A percentile compares a stretch with the other conserved stretches of the same genome.
These are phyloP conservation scores for Pterostichus madidus DNA, from an alignment of 2,888 invertebrate species.

Conservation along the genomic window DNA sequence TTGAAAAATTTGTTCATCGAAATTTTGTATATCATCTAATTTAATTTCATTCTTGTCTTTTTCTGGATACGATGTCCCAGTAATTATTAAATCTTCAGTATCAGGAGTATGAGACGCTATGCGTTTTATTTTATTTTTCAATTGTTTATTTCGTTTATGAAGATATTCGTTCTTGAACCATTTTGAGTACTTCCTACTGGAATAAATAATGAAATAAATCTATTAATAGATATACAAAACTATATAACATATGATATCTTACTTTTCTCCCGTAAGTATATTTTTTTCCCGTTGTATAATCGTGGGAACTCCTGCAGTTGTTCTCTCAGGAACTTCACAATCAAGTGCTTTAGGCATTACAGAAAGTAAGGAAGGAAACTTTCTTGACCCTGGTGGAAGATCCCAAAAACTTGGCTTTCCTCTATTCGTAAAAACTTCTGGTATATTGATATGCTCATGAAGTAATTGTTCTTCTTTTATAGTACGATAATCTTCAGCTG, in stretches of 20 bases:
- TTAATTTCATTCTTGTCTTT: slow-evolving; percentile 25
- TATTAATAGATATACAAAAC: slow-evolving; percentile 19
- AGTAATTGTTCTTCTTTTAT: slow-evolving; percentile 72
- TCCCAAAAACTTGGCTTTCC: slow-evolving; percentile 75
- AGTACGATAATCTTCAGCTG: slow-evolving; percentile 70
- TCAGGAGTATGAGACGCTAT: slow-evolving; percentile 73
- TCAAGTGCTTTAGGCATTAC: slow-evolving; percentile 68
- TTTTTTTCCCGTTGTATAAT: slow-evolving; percentile 70
- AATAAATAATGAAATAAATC: not conserved
- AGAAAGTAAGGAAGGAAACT: slow-evolving; percentile 68
- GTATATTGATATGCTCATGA: slow-evolving; percentile 72
- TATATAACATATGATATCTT: not conserved
- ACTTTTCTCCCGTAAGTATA: slow-evolving; percentile 54
- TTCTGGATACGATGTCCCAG: slow-evolving; percentile 69
- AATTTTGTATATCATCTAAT: not conserved
- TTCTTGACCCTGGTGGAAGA: slow-evolving; percentile 70
- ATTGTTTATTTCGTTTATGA: slow-evolving; percentile 68
- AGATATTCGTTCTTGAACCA: slow-evolving; percentile 73
- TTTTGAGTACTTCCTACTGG: not conserved
- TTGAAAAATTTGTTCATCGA: too few relatives aligned
- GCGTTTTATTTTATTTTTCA: slow-evolving; percentile 70
- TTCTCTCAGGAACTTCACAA: slow-evolving; percentile 68
- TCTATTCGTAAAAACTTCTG: slow-evolving; percentile 72
- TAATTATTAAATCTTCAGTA: slow-evolving; percentile 71
- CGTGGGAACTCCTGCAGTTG: slow-evolving; percentile 69